Conservation (phyloP, 2,888 invertebrate genomes). For the Acleris cristana region DNA sequence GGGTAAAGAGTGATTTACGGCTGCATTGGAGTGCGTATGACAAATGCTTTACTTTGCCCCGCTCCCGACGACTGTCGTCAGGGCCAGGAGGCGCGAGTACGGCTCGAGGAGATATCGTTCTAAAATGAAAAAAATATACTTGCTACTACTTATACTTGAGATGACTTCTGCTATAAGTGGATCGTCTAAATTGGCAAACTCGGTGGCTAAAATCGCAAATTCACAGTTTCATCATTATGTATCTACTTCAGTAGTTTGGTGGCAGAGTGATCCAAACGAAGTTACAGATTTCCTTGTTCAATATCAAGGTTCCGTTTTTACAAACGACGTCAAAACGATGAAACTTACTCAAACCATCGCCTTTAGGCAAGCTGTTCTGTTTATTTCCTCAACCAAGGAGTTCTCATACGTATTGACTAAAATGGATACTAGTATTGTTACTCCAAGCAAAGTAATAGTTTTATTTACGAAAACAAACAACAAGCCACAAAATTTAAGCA, state of each 20-base stretch:
- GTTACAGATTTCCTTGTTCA: slow-evolving; percentile 48
- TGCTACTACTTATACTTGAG: background rate
- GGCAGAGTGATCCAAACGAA: slow-evolving; percentile 40
- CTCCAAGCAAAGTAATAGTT: slow-evolving; percentile 53
- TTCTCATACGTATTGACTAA: slow-evolving; percentile 48
- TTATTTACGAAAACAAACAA: slow-evolving; percentile 45
- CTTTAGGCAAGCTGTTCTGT: slow-evolving; percentile 56
- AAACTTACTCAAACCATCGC: slow-evolving; percentile 38
- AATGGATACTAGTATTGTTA: slow-evolving; percentile 46
- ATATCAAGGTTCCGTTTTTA: slow-evolving; percentile 50
- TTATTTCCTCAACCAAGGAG: slow-evolving; percentile 49
- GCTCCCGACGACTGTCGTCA: too few species aligned
- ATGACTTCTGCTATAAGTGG: background rate
- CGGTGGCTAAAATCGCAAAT: slow-evolving; percentile 50
- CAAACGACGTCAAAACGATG: slow-evolving; percentile 40
- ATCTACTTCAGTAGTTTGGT: slow-evolving; percentile 55
- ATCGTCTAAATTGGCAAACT: slow-evolving; percentile 43
- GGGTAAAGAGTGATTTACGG: too few species aligned
- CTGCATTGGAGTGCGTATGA: too few species aligned
- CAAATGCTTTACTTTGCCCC: too few species aligned
- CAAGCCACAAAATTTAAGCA: slow-evolving; percentile 39
- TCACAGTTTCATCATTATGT: slow-evolving; percentile 47
- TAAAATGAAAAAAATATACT: background rate
- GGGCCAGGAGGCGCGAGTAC: too few species aligned
- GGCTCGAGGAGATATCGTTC: too few species aligned